Evolutionary conservation across 1,140 invertebrate species (phyloP).

Genomic region (Anastrepha obliqua): DNA sequence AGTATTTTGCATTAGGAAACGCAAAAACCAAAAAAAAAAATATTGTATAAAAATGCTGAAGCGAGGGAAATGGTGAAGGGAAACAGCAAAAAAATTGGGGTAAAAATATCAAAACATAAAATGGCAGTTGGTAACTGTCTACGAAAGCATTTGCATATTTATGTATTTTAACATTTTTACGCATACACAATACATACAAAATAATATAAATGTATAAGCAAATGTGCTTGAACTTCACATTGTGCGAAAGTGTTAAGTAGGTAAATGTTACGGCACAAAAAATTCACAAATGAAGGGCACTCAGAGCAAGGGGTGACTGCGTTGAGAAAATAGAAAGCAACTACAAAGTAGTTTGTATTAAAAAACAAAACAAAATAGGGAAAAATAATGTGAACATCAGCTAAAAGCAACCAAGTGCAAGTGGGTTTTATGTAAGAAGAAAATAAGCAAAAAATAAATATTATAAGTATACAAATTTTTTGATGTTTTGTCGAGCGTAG

Average conservation of each 20-base stretch:
- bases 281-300: not conserved
- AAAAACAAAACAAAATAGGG: not conserved
- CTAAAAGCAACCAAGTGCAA: not conserved
- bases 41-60: not conserved
- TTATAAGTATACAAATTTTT: no score
- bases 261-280: not conserved
- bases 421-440: not conserved
- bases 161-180: not conserved
- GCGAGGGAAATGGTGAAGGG: not conserved
- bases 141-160: not conserved
- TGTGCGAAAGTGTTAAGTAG: slow-evolving; percentile 19
- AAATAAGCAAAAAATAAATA: not conserved
- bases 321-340: not conserved
- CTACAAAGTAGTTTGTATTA: not conserved
- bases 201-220: not conserved
- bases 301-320: not conserved
- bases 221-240: slow-evolving; percentile 27
- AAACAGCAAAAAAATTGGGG: not conserved
- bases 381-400: not conserved
- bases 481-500: no score
- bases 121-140: no score
- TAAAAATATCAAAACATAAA: not conserved
- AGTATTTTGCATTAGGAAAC: not conserved
- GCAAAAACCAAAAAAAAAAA: not conserved
- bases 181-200: not conserved